Evolutionary conservation across 2,888 invertebrate species (phyloP).

Genomic region (Dusona sp.): DNA sequence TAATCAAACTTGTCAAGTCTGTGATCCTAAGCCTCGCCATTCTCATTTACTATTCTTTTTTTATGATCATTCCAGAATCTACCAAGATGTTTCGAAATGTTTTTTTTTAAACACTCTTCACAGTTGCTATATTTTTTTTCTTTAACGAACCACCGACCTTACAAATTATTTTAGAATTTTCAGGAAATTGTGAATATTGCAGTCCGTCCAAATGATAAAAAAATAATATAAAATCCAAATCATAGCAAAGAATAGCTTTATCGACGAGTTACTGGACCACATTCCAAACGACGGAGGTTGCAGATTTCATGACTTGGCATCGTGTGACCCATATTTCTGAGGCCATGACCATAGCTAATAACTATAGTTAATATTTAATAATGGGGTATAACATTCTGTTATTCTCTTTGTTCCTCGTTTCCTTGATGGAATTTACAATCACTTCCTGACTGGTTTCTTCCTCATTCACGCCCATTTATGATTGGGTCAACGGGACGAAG

Average conservation of each 20-base stretch:
- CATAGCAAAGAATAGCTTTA: background rate
- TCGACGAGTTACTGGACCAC: background rate
- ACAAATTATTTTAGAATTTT: background rate
- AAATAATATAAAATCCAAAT: background rate
- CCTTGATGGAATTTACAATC: background rate
- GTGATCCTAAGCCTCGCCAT: background rate
- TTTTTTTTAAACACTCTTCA: background rate
- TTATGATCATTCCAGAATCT: background rate
- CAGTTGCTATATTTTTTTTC: background rate
- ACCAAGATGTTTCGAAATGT: background rate
- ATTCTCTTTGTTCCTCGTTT: background rate
- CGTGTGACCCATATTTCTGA: background rate
- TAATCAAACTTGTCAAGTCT: background rate
- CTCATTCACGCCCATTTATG: conserved; percentile 43
- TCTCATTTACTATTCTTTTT: background rate
- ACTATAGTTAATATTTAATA: background rate
- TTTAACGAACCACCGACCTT: background rate
- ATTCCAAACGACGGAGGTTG: background rate
- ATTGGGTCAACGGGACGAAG: conserved; percentile 35
- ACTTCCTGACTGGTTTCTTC: background rate
- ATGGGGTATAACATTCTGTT: conserved; percentile 3
- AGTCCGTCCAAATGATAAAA: background rate
- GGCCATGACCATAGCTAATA: background rate
- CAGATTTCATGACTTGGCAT: background rate
- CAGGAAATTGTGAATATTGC: background rate